Evolutionary conservation across 2,888 invertebrate genomes (phyloP), one percentile per base, ranked within the genome.

Genomic region (Oscheius sp.): DNA sequence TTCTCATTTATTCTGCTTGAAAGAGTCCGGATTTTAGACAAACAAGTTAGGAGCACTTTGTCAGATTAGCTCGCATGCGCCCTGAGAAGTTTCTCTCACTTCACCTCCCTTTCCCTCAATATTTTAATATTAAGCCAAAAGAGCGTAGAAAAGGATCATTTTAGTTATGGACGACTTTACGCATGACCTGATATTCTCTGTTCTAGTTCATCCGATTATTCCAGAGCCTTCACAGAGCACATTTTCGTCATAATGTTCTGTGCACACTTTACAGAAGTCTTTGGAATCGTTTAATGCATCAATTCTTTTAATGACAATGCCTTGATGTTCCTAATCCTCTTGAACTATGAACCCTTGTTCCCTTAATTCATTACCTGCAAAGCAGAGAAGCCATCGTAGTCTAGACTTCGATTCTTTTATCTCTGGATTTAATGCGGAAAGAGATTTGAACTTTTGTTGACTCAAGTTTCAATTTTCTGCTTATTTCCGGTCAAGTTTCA

Each of bases 201-300:
- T 45, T 39, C 61, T 25, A 45, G 45, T 31, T 42, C 45, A 61
- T 61, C 61, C 61, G 61, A 61, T 61, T 61, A 61, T 45, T 61
- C 61, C 61, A 37, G 27, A 10, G 55, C 48, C 55, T 55, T 45
- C 61, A 45, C 61, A 25, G 6, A n/a, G 55, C 33, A 17, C 61
- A 42, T 27, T 39, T 25, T 31, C 61, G 45, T 61, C 61, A 61
- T 45, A 29, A 45, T 29, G 42, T 45, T 31, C 61, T 39, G 23
- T 58, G 8, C 17, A 4, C 55, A 4, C 8, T 34, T 33, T 55
- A 6, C 48, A 17, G 12, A 48, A 20, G 25, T 23, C n/a, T n/a
- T n/a, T n/a, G n/a, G n/a, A n/a, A 48, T 20, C 20, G 5, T 23
- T 48, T 12, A 48, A 23, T n/a, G 17, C 12, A 25, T 23, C 48